phyloP scores from a whole-genome alignment of 2,888 invertebrate genomes.

The Sarcophaga rosellei region DNA sequence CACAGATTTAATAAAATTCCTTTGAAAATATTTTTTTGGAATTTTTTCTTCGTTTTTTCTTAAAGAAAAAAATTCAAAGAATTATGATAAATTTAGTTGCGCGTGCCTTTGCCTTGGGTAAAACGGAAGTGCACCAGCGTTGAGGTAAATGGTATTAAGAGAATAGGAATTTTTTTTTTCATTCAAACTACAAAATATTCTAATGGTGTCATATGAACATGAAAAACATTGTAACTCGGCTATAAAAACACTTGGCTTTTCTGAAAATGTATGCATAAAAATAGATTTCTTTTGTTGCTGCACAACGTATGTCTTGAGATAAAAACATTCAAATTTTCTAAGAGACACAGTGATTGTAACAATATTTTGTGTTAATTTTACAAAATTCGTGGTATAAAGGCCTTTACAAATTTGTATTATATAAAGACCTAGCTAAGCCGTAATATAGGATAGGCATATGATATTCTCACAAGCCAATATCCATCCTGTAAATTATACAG shows the following conservation, averaged over 20 bases:
- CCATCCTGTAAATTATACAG: no score
- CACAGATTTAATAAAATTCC: neutral
- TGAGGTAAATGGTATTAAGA: neutral
- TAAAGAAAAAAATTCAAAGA: neutral
- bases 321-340: neutral
- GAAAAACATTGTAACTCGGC: neutral
- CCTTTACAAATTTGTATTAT: no score
- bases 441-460: no score
- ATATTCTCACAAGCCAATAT: no score
- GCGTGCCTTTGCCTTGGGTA: neutral
- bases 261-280: neutral
- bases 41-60: neutral
- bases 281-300: neutral
- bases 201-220: conserved; percentile 46
- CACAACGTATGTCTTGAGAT: neutral
- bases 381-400: no score
- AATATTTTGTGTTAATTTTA: no score
- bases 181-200: neutral
- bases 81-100: neutral
- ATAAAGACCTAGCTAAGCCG: no score
- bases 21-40: neutral
- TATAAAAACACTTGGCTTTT: neutral
- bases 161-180: neutral
- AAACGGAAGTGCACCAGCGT: neutral
- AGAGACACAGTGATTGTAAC: neutral